Evolutionary conservation across 2,797 vertebrate genomes (phyloP), one percentile per base, ranked within the genome.

Genomic region (Sparus aurata): DNA sequence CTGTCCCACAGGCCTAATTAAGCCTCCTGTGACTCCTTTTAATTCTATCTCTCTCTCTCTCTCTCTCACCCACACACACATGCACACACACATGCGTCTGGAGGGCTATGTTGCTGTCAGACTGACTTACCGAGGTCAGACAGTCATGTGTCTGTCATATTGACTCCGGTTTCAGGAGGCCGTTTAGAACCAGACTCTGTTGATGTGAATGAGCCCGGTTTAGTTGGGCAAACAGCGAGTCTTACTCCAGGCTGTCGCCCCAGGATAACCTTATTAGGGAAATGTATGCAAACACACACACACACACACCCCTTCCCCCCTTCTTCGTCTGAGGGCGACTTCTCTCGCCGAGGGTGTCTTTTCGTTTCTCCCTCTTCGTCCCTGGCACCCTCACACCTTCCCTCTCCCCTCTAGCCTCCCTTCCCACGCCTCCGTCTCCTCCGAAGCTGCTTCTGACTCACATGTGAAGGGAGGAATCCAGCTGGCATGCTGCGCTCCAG

Each of bases 391-490:
- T 87, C 82, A 61, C 79, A 82, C 81, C 73, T 78, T 74, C 73
- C 30, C 2, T 75, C 67, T 75, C 77, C 50, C n/a, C 53, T 78
- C 46, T 54, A 38, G 38, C 82, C 69, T 80, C 61, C 64, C 45
- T 62, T 79, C 80, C 74, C 87, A n/a, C 16, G 30, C 74, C 84
- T 82, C 72, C 30, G 30, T 30, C 30, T 30, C 30, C 30, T 34
- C 30, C 30, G 30, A 67, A 74, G 80, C 74, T 60, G 81, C 76
- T 49, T 85, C 69, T 88, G 90, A 90, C 71, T 93, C 90, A 90
- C 76, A 82, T 83, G 46, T 34, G 74, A 77, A 8, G 72, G 59
- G 86, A 83, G 64, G 71, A 78, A 84, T 83, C 86, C 84, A 90
- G 86, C 89, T 89, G 86, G 89, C 87, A 85, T 78, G 25, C 62